These are phyloP conservation scores for Crossaster papposus DNA, from an alignment of 53 echinoderm and acorn worm species.

Conservation along the genomic window DNA sequence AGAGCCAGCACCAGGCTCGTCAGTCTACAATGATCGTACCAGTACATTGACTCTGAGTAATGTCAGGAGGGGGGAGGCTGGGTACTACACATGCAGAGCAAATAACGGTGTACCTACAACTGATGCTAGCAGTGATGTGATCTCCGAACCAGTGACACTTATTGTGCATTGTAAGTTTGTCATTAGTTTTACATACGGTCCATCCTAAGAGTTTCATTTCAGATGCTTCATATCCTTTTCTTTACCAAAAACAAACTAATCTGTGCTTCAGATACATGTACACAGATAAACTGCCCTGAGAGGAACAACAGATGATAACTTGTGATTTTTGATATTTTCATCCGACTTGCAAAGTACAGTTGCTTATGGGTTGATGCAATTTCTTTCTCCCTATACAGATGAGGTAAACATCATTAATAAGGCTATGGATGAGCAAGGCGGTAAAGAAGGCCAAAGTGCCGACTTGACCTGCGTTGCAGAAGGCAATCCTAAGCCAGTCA, in stretches of 20 bases:
- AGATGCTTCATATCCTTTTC: no score
- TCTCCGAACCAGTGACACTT: background rate
- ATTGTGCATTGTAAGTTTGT: conserved; percentile 15
- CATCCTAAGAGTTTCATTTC: no score
- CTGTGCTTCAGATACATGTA: no score
- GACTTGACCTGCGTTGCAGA: conserved; percentile 36
- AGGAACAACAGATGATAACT: no score
- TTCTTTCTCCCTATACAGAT: conserved; percentile 1
- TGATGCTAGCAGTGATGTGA: background rate
- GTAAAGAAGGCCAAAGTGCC: conserved; percentile 32
- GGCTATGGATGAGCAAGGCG: conserved; percentile 6
- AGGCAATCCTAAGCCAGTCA: conserved; percentile 40
- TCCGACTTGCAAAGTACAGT: background rate
- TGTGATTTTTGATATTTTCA: background rate
- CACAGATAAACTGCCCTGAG: no score
- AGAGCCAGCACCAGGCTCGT: background rate
- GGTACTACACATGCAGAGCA: conserved; percentile 16
- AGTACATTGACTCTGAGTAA: background rate
- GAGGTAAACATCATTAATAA: conserved; percentile 54
- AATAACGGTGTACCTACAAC: conserved; percentile 6
- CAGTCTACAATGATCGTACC: background rate
- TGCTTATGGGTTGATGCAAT: background rate
- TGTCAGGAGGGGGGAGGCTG: background rate
- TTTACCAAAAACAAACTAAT: no score
- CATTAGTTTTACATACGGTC: no score